These are phyloP conservation scores for Megaleporinus macrocephalus DNA, from an alignment of 2,113 vertebrate species.

Conservation along the genomic window DNA sequence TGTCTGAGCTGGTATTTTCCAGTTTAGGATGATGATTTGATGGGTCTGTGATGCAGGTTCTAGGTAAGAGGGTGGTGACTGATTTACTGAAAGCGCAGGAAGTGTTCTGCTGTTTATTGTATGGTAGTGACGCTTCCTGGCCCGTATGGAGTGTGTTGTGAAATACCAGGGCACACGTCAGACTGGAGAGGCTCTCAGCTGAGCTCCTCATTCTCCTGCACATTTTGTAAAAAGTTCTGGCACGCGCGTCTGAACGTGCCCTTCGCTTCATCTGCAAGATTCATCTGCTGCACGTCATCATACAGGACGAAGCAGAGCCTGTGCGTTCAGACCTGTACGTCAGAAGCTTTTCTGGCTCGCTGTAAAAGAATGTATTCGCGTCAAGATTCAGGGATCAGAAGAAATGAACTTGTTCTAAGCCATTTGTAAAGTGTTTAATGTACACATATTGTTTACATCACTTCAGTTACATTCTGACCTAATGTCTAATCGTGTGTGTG, in stretches of 20 bases:
- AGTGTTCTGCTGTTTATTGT: slow-evolving; percentile 4
- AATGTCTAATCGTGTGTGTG: no score
- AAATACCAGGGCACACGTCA: slow-evolving; percentile 25
- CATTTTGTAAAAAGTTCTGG: neutral
- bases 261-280: neutral
- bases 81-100: slow-evolving; percentile 14
- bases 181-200: neutral
- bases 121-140: slow-evolving; percentile 19
- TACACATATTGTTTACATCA: no score
- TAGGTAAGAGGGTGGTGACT: neutral
- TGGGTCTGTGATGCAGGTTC: neutral
- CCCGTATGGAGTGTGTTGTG: slow-evolving; percentile 29
- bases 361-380: no score
- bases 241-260: slow-evolving; percentile 22
- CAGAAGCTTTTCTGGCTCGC: no score
- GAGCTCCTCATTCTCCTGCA: neutral
- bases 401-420: no score
- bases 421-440: no score
- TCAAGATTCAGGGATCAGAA: no score
- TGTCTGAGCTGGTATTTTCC: no score
- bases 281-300: neutral
- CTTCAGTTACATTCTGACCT: no score
- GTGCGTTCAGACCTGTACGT: neutral
- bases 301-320: neutral
- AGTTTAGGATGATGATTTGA: neutral